Evolutionary conservation across 2,113 vertebrate species (phyloP).

Genomic region (Amazona vittata): DNA sequence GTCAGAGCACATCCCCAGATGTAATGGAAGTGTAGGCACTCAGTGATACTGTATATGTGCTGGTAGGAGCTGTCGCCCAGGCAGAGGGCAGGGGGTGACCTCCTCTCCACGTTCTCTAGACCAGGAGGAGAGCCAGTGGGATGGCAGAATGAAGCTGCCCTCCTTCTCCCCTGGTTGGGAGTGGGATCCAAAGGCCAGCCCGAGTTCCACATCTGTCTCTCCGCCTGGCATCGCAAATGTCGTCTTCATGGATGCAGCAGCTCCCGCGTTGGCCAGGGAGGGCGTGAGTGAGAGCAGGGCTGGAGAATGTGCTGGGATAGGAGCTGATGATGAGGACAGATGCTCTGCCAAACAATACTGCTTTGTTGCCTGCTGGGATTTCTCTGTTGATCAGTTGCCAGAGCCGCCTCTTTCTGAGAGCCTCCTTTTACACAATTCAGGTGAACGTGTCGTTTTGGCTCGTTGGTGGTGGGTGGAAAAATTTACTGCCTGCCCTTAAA

Average conservation of each 20-base stretch:
- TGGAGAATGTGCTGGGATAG: accelerated
- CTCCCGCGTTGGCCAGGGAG: not conserved
- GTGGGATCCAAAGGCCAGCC: accelerated
- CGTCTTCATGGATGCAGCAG: not conserved
- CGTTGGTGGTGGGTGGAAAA: not conserved
- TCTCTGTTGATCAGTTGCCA: not conserved
- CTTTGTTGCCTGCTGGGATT: not conserved
- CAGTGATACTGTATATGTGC: accelerated
- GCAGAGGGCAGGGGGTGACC: not conserved
- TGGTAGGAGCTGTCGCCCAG: not conserved
- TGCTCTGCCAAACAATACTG: not conserved
- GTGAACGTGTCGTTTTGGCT: not conserved
- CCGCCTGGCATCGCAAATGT: not conserved
- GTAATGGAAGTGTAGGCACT: accelerated
- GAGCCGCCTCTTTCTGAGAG: not conserved
- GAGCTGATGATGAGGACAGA: not conserved
- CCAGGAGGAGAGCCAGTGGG: not conserved
- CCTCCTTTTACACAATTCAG: slow-evolving; percentile 49
- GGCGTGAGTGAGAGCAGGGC: not conserved
- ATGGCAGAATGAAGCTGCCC: not conserved
- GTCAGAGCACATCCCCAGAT: not conserved
- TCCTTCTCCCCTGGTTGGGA: not conserved
- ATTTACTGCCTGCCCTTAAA: slow-evolving; percentile 10
- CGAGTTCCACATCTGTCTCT: accelerated
- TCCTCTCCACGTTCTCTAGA: not conserved